A percentile compares a stretch with the other conserved stretches of the same genome.
These are phyloP conservation scores for Zeus faber DNA, from an alignment of 2,113 vertebrate genomes.

Conservation along the genomic window DNA sequence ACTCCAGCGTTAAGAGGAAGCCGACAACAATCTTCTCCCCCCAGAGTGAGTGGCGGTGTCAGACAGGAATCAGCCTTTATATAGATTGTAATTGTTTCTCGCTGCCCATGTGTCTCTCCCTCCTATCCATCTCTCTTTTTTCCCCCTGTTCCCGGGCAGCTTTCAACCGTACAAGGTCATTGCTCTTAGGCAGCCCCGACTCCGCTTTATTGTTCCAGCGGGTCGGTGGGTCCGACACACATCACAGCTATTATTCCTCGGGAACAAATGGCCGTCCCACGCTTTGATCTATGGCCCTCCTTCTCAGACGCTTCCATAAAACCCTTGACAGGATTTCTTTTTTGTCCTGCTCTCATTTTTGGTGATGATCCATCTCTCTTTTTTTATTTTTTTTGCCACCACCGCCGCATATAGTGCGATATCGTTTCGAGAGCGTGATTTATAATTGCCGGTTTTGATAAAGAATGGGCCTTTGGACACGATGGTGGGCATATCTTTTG, in stretches of 20 bases:
- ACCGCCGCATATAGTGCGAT: conserved; percentile 47
- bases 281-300: conserved; percentile 78
- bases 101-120: conserved; percentile 62
- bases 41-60: conserved; percentile 64
- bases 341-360: conserved; percentile 65
- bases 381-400: conserved; percentile 40
- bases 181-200: conserved; percentile 72
- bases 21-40: conserved; percentile 61
- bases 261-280: conserved; percentile 76
- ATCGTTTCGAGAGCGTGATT: conserved; percentile 58
- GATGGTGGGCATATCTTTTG: conserved; percentile 40
- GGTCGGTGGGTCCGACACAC: conserved; percentile 75
- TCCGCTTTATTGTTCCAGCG: conserved; percentile 73
- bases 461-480: conserved; percentile 31
- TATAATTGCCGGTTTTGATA: conserved; percentile 60
- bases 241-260: conserved; percentile 78
- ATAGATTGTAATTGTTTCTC: conserved; percentile 78
- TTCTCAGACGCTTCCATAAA: conserved; percentile 74
- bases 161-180: conserved; percentile 72
- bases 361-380: conserved; percentile 62
- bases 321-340: conserved; percentile 76
- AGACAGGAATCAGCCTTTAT: conserved; percentile 72
- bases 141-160: conserved; percentile 54
- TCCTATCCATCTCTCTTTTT: conserved; percentile 63
- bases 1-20: conserved; percentile 56